Percentiles rank a stretch among this genome's conserved stretches.
These are phyloP conservation scores for Apostichopus leukothele DNA, from an alignment of 53 echinoderm and acorn worm genomes.

Conservation along the genomic window DNA sequence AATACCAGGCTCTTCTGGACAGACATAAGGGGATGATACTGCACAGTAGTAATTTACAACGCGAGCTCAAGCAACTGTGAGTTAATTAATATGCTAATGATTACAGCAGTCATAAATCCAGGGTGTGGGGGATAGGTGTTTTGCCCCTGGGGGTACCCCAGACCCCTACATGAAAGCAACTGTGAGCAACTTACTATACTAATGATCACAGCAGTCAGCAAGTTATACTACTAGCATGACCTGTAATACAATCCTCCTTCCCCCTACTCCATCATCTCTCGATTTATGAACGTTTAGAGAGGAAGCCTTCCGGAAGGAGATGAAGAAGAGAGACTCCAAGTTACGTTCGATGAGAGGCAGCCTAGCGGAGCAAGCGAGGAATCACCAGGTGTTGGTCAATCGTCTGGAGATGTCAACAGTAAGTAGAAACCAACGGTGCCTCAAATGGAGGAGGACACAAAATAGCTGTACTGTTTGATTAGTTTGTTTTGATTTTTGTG, in stretches of 20 bases:
- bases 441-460: too few relatives aligned
- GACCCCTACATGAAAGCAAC: too few relatives aligned
- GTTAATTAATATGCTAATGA: slow-evolving; percentile 25
- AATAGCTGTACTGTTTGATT: too few relatives aligned
- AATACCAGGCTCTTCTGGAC: slow-evolving; percentile 87
- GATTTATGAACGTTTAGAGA: slow-evolving; percentile 53
- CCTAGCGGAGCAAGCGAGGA: slow-evolving; percentile 72
- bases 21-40: slow-evolving; percentile 91
- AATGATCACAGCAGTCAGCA: too few relatives aligned
- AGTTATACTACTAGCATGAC: too few relatives aligned
- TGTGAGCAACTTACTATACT: too few relatives aligned
- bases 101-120: too few relatives aligned
- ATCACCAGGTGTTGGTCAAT: slow-evolving; percentile 75
- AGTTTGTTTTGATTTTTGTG: too few relatives aligned
- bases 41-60: slow-evolving; percentile 73
- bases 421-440: background rate
- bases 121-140: too few relatives aligned
- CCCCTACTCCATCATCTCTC: background rate
- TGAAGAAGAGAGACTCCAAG: slow-evolving; percentile 88
- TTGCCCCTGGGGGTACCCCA: too few relatives aligned
- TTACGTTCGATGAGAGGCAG: slow-evolving; percentile 84
- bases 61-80: slow-evolving; percentile 87
- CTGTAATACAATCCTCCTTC: too few relatives aligned
- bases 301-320: slow-evolving; percentile 81
- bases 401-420: slow-evolving; percentile 59